These are phyloP conservation scores for Lepidurus packardi DNA, from an alignment of 1,140 invertebrate species.

Conservation along the genomic window DNA sequence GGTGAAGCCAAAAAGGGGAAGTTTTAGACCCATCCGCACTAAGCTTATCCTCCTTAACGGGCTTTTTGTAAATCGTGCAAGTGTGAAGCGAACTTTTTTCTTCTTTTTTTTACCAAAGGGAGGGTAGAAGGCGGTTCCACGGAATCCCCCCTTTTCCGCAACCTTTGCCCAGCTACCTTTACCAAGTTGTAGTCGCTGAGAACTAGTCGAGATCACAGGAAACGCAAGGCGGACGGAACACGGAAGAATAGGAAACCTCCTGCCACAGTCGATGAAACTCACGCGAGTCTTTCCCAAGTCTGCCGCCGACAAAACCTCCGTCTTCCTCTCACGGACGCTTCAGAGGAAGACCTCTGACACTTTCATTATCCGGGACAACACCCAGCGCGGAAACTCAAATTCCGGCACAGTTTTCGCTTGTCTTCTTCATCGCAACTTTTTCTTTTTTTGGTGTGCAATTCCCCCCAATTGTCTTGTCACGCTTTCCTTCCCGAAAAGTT, in stretches of 20 bases:
- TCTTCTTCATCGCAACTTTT: background rate
- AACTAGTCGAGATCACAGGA: constrained; percentile 19
- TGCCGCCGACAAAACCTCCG: background rate
- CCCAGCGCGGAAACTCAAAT: constrained; percentile 20
- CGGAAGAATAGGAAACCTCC: constrained; percentile 16
- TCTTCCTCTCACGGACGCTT: constrained; percentile 20
- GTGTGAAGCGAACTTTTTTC: constrained; percentile 3
- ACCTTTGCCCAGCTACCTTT: background rate
- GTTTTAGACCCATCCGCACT: background rate
- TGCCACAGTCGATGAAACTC: constrained; percentile 18
- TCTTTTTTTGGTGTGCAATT: background rate
- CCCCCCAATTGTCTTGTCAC: constrained; percentile 17
- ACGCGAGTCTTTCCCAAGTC: background rate
- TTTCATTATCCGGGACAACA: constrained; percentile 21
- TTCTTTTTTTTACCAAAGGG: background rate
- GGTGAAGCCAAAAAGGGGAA: background rate
- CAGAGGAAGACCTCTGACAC: constrained; percentile 17
- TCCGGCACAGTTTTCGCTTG: constrained; percentile 8
- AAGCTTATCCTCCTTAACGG: background rate
- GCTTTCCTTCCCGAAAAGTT: background rate
- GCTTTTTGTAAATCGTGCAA: background rate
- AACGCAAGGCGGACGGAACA: constrained; percentile 13
- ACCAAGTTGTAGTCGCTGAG: background rate
- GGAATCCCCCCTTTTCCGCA: constrained; percentile 16
- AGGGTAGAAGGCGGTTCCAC: constrained; percentile 7